Percentiles rank a stretch among this genome's conserved stretches.
phyloP scores from a whole-genome alignment of 2,797 vertebrate genomes.

The Calcarius lapponicus region DNA sequence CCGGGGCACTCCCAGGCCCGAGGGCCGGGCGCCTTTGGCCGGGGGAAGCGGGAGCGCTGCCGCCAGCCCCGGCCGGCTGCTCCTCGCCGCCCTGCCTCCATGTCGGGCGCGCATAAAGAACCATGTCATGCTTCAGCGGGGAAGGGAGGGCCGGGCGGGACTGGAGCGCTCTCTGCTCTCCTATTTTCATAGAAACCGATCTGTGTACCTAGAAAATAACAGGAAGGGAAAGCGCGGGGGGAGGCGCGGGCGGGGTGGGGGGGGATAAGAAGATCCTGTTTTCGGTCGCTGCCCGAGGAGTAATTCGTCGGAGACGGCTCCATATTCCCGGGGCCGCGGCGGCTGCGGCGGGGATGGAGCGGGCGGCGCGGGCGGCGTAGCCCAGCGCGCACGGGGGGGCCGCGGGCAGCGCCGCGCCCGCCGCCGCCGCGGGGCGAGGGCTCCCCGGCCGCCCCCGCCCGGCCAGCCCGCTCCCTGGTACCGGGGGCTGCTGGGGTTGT shows the following conservation, averaged over 20 bases:
- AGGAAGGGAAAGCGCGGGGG: constrained; percentile 48
- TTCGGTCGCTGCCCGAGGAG: constrained; percentile 70
- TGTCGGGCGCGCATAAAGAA: constrained; percentile 54
- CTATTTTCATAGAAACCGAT: constrained; percentile 63
- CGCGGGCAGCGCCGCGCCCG: constrained; percentile 41
- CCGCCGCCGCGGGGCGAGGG: constrained; percentile 42
- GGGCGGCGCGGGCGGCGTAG: constrained; percentile 41
- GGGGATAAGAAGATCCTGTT: constrained; percentile 38
- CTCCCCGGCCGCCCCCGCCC: constrained; percentile 39
- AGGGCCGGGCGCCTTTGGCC: background rate
- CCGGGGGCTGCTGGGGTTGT: constrained; percentile 51
- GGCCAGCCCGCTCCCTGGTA: constrained; percentile 30
- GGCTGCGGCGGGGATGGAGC: constrained; percentile 42
- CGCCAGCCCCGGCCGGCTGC: background rate
- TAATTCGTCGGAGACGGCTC: constrained; percentile 62
- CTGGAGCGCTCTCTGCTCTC: constrained; percentile 45
- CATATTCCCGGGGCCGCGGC: constrained; percentile 56
- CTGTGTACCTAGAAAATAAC: constrained; percentile 70
- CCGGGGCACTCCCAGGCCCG: background rate
- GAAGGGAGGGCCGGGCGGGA: constrained; percentile 32
- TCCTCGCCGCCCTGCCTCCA: constrained; percentile 12
- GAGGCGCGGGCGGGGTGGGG: background rate
- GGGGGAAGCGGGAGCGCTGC: background rate
- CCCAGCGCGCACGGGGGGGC: constrained; percentile 27
- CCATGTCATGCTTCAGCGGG: constrained; percentile 43